Percentiles rank a stretch among this genome's conserved stretches.
Evolutionary conservation across 2,113 vertebrate species (phyloP).

Genomic region (Chloropsis cyanopogon): DNA sequence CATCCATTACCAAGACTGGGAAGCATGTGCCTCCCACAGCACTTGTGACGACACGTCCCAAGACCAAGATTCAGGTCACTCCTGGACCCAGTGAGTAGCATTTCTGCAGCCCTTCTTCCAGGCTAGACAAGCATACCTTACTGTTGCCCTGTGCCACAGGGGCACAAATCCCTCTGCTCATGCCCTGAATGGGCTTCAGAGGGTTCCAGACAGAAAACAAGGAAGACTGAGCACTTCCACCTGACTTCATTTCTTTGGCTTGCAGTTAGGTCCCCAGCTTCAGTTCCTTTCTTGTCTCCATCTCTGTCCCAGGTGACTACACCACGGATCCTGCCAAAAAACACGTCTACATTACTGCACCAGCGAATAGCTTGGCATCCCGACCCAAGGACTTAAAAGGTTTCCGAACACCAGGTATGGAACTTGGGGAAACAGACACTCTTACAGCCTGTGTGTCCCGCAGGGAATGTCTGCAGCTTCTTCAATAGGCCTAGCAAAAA

Average conservation of each 20-base stretch:
- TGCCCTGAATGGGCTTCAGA: not conserved
- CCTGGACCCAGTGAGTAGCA: not conserved
- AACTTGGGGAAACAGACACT: not conserved
- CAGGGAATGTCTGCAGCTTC: not conserved
- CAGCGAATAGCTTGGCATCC: accelerated
- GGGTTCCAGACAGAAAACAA: not conserved
- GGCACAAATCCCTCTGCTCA: not conserved
- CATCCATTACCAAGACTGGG: not conserved
- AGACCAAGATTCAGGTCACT: not conserved
- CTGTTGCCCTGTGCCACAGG: too few relatives aligned
- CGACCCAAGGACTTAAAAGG: accelerated
- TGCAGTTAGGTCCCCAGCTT: not conserved
- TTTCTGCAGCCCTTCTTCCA: not conserved
- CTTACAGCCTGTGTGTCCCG: accelerated
- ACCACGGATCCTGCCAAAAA: accelerated
- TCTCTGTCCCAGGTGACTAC: not conserved
- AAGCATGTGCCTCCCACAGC: not conserved
- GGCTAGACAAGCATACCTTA: accelerated
- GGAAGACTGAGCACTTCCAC: not conserved
- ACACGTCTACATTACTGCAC: accelerated
- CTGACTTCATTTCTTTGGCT: not conserved
- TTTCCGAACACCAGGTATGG: not conserved
- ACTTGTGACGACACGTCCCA: accelerated
- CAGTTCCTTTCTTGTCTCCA: not conserved
- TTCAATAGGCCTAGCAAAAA: not conserved